A percentile compares a stretch with the other conserved stretches of the same genome.
Evolutionary conservation across 2,797 vertebrate species (phyloP).

Genomic region (Cephalopachus bancanus): DNA sequence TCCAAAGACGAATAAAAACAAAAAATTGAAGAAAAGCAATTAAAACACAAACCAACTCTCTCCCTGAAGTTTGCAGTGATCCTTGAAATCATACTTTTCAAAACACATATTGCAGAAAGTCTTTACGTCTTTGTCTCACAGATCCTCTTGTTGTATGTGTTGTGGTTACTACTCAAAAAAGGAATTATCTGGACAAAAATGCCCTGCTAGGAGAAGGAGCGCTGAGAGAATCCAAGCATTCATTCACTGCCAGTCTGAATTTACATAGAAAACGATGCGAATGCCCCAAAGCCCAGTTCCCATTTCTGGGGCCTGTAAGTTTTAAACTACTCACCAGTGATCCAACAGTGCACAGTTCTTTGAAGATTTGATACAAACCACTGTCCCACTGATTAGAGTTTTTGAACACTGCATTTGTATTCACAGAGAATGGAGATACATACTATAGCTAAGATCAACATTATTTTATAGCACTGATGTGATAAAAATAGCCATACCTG

Average conservation of each 20-base stretch:
- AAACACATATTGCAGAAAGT: background rate
- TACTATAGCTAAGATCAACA: background rate
- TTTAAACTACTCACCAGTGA: background rate
- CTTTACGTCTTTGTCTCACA: background rate
- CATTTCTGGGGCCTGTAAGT: background rate
- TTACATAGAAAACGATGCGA: background rate
- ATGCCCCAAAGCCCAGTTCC: background rate
- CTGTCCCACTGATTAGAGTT: background rate
- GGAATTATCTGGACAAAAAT: background rate
- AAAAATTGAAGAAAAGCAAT: background rate
- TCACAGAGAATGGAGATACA: background rate
- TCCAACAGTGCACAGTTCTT: background rate
- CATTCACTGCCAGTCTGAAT: background rate
- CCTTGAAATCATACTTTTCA: background rate
- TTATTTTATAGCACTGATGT: background rate
- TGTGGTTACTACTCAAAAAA: background rate
- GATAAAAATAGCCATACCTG: conserved; percentile 88
- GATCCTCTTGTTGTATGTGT: background rate
- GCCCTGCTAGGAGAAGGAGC: background rate
- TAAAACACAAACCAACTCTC: background rate
- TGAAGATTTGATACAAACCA: background rate
- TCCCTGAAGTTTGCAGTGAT: background rate
- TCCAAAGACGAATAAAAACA: background rate
- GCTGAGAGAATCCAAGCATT: background rate
- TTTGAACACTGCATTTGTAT: background rate